Evolutionary conservation across 2,888 invertebrate genomes (phyloP), one percentile per base, ranked within the genome.

Genomic region (Endomychus coccineus): DNA sequence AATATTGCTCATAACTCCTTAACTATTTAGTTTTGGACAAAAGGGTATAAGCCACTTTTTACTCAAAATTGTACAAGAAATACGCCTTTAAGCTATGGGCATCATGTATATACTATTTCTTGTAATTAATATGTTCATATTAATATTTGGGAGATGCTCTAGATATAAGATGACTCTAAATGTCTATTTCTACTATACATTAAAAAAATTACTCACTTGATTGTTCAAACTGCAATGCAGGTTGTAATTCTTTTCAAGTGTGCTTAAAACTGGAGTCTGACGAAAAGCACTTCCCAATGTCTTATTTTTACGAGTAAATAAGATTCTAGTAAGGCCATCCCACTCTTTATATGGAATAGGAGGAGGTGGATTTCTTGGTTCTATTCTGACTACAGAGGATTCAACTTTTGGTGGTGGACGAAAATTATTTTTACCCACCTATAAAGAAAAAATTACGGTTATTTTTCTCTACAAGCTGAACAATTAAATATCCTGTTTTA

Each of bases 351-450:
- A 97, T 62, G 92, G 88, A 6, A 98, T 86, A 0, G 89, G 84
- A 4, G 97, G 97, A 19, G 96, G 92, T 13, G 98, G 98, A 69
- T 95, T 95, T 56, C 85, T 78, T 0, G 98, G 98, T 61, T 98
- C 97, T 59, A 99, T 83, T 55, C 98, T 74, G 0, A 99, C 95
- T 2, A 99, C 97, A 66, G 88, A 89, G 0, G 97, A 97, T 64
- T 99, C 98, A 1, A 99, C 97, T 75, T 97, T 97, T 3, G 98
- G 98, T 24, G 98, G 97, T 11, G 98, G 98, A 44, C 86, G 78
- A 61, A 99, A 98, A 68, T 98, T 98, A 64, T 97, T 97, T 69
- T 89, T 92, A 2, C 96, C 96, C 54, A 97, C 91, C 80, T 83
- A n/a, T n/a, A n/a, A n/a, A n/a, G 62, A 48, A 67, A 67, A 45